Evolutionary conservation across 2,797 vertebrate species (phyloP).

Genomic region (Poeciliopsis turneri): DNA sequence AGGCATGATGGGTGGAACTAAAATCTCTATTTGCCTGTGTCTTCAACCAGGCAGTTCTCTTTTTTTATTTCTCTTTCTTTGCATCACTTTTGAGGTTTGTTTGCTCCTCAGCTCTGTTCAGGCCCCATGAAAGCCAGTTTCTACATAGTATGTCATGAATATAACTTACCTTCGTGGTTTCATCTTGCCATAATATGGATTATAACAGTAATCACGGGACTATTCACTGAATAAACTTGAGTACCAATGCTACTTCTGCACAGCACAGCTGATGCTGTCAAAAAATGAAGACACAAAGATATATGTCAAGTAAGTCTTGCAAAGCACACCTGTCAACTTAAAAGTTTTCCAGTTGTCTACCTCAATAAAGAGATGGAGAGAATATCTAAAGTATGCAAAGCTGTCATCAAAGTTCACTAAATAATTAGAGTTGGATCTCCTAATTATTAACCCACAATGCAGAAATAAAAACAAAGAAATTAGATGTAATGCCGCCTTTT

Average conservation of each 20-base stretch:
- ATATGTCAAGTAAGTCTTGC: background rate
- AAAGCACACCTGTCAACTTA: background rate
- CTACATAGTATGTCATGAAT: background rate
- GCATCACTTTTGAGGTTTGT: background rate
- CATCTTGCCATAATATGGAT: background rate
- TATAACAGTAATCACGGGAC: background rate
- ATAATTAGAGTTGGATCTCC: background rate
- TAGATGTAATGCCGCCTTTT: background rate
- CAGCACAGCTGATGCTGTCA: background rate
- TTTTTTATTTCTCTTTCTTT: background rate
- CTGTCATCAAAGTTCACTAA: background rate
- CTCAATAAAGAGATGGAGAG: background rate
- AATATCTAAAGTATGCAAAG: background rate
- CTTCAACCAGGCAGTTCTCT: background rate
- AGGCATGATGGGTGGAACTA: background rate
- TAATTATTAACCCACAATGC: background rate
- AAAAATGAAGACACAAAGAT: background rate
- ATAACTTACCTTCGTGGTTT: background rate
- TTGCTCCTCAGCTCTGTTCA: background rate
- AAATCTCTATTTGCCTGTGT: background rate
- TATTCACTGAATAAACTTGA: background rate
- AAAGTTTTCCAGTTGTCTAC: background rate
- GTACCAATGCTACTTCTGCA: background rate
- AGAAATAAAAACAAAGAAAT: background rate
- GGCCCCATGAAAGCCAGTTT: background rate